phyloP scores from a whole-genome alignment of 2,888 invertebrate genomes.

The Tuta absoluta region DNA sequence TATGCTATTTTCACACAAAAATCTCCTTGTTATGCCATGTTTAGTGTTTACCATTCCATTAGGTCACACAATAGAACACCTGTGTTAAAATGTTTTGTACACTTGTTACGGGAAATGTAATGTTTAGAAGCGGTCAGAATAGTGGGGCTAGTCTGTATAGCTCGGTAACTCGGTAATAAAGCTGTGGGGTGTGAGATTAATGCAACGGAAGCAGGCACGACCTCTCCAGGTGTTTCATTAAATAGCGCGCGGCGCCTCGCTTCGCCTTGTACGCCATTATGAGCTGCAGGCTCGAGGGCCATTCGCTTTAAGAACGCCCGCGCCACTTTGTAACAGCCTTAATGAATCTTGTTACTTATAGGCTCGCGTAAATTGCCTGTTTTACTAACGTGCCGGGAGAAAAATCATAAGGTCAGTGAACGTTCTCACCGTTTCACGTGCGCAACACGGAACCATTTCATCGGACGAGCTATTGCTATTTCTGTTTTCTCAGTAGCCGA shows the following conservation, averaged over 20 bases:
- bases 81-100: constrained; percentile 6
- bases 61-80: constrained; percentile 1
- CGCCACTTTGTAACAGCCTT: constrained; percentile 80
- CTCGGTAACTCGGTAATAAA: constrained; percentile 39
- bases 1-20: background rate
- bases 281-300: constrained; percentile 79
- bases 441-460: constrained; percentile 45
- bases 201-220: constrained; percentile 75
- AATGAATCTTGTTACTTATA: constrained; percentile 81
- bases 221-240: constrained; percentile 81
- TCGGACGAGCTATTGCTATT: constrained; percentile 38
- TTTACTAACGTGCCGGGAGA: constrained; percentile 62
- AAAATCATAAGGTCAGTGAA: constrained; percentile 65
- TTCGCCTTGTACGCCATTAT: constrained; percentile 74
- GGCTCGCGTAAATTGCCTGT: constrained; percentile 78
- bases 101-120: constrained; percentile 6
- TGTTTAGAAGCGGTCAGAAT: constrained; percentile 11
- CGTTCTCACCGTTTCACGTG: constrained; percentile 41
- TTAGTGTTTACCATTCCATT: constrained; percentile 6
- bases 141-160: constrained; percentile 33
- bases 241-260: constrained; percentile 74
- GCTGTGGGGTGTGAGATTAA: constrained; percentile 66
- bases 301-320: constrained; percentile 80
- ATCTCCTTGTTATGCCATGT: constrained; percentile 8
- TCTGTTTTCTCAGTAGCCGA: constrained; percentile 35